Conservation (phyloP, 1,140 invertebrate genomes). For the Diorhabda carinulata region DNA sequence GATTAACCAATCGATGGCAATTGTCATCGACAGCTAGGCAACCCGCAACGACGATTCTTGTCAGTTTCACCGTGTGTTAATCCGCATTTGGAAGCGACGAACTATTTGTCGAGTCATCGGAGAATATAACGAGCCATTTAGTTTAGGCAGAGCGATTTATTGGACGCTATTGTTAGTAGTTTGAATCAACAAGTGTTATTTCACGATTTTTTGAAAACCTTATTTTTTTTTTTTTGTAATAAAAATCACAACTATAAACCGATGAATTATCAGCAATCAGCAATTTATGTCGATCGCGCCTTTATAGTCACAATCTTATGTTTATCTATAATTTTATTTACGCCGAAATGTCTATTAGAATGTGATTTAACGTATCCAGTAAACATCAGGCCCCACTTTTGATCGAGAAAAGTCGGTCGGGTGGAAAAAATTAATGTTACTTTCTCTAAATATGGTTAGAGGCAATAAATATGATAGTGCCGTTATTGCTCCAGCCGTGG, state of each 20-base stretch:
- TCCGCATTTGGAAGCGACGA: conserved; percentile 12
- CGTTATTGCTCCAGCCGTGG: conserved; percentile 20
- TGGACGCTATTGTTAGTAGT: conserved; percentile 4
- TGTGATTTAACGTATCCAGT: no score
- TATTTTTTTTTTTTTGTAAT: no score
- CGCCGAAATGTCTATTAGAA: no score
- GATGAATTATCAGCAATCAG: no score
- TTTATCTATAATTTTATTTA: no score
- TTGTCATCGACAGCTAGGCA: conserved; percentile 9
- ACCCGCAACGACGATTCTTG: neutral
- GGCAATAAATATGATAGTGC: conserved; percentile 23
- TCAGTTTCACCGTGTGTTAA: conserved; percentile 11
- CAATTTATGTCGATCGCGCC: no score
- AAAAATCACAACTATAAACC: no score
- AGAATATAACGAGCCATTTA: conserved; percentile 10
- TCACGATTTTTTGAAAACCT: no score
- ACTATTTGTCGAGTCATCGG: conserved; percentile 16
- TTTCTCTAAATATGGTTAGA: conserved; percentile 22
- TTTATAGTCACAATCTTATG: no score
- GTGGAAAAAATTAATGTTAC: conserved; percentile 21
- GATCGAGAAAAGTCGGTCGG: conserved; percentile 1
- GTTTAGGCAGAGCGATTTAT: conserved; percentile 8
- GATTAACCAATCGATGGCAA: conserved; percentile 2
- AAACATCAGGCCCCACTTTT: no score
- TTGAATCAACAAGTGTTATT: conserved; percentile 8